Evolutionary conservation across 2,113 vertebrate genomes (phyloP), one percentile per base, ranked within the genome.

Genomic region (Loxodonta africana): DNA sequence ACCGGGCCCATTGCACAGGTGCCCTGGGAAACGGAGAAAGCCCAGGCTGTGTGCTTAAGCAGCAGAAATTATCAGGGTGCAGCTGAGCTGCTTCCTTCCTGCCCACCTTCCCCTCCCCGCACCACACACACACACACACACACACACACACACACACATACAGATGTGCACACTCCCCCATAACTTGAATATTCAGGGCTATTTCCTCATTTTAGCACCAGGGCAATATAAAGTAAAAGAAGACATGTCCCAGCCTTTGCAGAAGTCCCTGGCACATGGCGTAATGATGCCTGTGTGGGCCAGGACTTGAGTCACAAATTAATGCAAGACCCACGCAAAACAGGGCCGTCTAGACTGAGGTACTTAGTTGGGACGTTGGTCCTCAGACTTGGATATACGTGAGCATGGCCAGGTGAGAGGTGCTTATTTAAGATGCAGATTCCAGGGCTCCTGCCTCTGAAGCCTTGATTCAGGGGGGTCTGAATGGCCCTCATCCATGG

Each of bases 281-380:
- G 1, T 83, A 37, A 37, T 28, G 20, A 51, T 73, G 20, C 20
- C 30, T 0, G 0, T 60, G 21, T 30, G 23, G 77, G 73, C n/a
- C 57, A 80, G 44, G 67, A 53, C 57, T 25, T 69, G 21, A 53
- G 77, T 44, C 83, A 80, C 77, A 80, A 4, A 30, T 23, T 44
- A 65, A 63, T 2, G 10, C 0, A 0, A 88, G 77, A 80, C 33
- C 71, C 8, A 20, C 46, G 30, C 73, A 33, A 3, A 85, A 73
- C 2, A 17, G 51, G 26, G 26, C n/a, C 12, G 0, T 60, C 41
- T 21, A 15, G 17, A 60, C 23, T 11, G 41, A 74, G 2, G 46
- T 84, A 11, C 57, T 84, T 33, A 88, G 65, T 91, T 30, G 77
- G 73, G 67, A 94, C 46, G 0, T 44, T 2, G 30, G 51, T 57